Evolutionary conservation across 2,888 invertebrate species (phyloP), one percentile per base, ranked within the genome.

Genomic region (Polydrusus tereticollis): DNA sequence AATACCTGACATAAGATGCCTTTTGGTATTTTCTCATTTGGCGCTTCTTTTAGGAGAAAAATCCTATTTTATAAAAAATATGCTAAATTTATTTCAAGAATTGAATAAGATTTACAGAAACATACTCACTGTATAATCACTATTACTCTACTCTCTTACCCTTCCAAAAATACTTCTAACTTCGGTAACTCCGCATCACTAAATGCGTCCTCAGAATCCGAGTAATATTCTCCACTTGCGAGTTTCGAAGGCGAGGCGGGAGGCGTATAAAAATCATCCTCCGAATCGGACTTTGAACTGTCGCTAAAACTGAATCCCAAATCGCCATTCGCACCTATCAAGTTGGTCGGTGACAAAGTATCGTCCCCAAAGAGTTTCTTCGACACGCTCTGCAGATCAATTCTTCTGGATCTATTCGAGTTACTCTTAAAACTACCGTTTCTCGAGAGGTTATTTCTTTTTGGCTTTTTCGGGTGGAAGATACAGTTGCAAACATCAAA

Each of bases 221-320:
- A 85, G 16, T 12, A n/a, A 8, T 29, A 8, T n/a, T n/a, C n/a
- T 12, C 86, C 84, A 2, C 83, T 82, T 62, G 76, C 75, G 26
- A 80, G 79, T 20, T 81, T 69, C 43, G 84, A 79, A 43, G 81
- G 87, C 82, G 80, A 87, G 80, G 86, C 88, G 78, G 85, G 90
- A 1, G 94, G 93, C 0, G 94, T 94, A 68, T 85, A 86, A 83
- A 89, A 94, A 59, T 87, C 87, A 1, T 87, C 87, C 55, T 87
- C 87, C 1, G 87, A 86, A 10, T 87, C 78, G 10, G 75, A 75
- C 58, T 78, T 69, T 16, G 64, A 69, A 63, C 75, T 63, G 52
- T 64, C 71, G 20, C 70, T 74, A 23, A 73, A 36, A 50, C 36
- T 59, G 2, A 68, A 58, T 4, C 60, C 55, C n/a, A 69, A 18